A percentile compares a stretch with the other conserved stretches of the same genome.
These are phyloP conservation scores for Struthidea cinerea DNA, from an alignment of 2,113 vertebrate genomes.

Conservation along the genomic window DNA sequence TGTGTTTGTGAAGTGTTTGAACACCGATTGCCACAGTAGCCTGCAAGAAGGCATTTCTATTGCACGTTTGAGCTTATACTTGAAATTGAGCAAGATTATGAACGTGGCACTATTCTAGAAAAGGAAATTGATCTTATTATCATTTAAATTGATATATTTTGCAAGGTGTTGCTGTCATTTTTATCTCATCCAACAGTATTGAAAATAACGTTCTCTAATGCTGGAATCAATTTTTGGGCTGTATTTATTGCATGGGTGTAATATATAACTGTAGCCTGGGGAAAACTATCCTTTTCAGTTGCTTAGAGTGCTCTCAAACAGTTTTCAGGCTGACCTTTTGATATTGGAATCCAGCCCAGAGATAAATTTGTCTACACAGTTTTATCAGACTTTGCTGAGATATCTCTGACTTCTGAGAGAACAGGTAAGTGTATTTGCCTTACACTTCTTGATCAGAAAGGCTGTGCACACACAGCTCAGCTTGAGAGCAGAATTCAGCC, in stretches of 20 bases:
- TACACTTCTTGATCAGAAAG: not conserved
- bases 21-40: not conserved
- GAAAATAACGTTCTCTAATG: not conserved
- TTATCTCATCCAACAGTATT: not conserved
- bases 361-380: conserved; percentile 2
- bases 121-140: not conserved
- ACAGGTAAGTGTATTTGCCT: not conserved
- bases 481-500: not conserved
- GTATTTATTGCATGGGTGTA: not conserved
- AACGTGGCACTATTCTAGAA: not conserved
- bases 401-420: not conserved
- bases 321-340: not conserved
- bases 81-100: not conserved
- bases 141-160: not conserved
- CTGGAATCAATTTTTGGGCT: not conserved
- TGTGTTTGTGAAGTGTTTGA: not conserved
- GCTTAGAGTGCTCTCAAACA: not conserved
- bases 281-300: not conserved
- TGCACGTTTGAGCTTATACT: not conserved
- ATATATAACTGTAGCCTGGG: not conserved
- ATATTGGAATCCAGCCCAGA: not conserved
- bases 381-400: not conserved
- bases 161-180: not conserved
- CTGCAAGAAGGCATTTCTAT: not conserved
- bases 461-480: not conserved